Evolutionary conservation across 2,113 vertebrate species (phyloP).

Genomic region (pig (Sus scrofa)): T2T-Sscrofa CM000829.6:37639501-37640000

Average conservation of each 20-base stretch:
- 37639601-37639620: neutral
- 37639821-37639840: neutral
- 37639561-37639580: neutral
- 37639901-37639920: no score
- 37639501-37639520: neutral
- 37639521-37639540: neutral
- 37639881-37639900: no score
- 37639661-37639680: neutral
- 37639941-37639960: no score
- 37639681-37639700: neutral
- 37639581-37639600: neutral
- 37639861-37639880: no score
- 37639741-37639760: neutral
- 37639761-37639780: neutral
- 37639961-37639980: no score
- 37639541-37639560: neutral
- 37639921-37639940: no score
- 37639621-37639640: neutral
- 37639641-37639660: neutral
- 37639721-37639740: neutral
- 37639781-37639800: neutral
- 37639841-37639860: neutral
- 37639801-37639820: neutral
- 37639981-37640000: no score
- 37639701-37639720: neutral